Conservation (phyloP, 2,797 vertebrate species). For the Mormyrops attenuatus region DNA sequence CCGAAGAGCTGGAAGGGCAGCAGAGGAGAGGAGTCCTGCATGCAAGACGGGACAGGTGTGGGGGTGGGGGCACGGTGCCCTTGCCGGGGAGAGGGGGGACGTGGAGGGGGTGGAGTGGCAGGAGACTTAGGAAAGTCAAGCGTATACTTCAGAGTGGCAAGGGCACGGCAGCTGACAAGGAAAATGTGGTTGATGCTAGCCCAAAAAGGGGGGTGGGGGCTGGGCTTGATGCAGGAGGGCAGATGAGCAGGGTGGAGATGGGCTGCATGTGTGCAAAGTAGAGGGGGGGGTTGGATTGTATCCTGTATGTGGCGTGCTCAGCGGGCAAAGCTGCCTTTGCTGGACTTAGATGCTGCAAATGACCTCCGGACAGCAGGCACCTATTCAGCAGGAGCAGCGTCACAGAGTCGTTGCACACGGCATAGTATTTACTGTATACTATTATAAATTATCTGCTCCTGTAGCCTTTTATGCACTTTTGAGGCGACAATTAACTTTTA, state of each 20-base stretch:
- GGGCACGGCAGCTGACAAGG: constrained; percentile 71
- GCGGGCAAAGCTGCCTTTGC: constrained; percentile 54
- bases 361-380: constrained; percentile 63
- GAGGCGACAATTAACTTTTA: constrained; percentile 16
- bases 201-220: constrained; percentile 57
- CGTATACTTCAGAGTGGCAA: constrained; percentile 70
- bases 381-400: not conserved
- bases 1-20: constrained; percentile 28
- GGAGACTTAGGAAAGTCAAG: constrained; percentile 78
- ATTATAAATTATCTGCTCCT: not conserved
- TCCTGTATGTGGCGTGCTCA: constrained; percentile 57
- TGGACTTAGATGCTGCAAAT: constrained; percentile 54
- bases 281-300: constrained; percentile 58
- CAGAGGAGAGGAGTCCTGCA: constrained; percentile 56
- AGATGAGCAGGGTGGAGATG: not conserved
- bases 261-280: constrained; percentile 51
- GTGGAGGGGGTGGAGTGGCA: not conserved
- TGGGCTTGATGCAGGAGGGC: constrained; percentile 56
- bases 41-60: constrained; percentile 49
- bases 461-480: not conserved
- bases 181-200: constrained; percentile 70
- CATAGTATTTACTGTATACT: constrained; percentile 2
- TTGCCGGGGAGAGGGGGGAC: constrained; percentile 51
- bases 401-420: not conserved
- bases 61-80: constrained; percentile 50